phyloP scores from a whole-genome alignment of 2,797 vertebrate genomes.

The Gouania willdenowi region DNA sequence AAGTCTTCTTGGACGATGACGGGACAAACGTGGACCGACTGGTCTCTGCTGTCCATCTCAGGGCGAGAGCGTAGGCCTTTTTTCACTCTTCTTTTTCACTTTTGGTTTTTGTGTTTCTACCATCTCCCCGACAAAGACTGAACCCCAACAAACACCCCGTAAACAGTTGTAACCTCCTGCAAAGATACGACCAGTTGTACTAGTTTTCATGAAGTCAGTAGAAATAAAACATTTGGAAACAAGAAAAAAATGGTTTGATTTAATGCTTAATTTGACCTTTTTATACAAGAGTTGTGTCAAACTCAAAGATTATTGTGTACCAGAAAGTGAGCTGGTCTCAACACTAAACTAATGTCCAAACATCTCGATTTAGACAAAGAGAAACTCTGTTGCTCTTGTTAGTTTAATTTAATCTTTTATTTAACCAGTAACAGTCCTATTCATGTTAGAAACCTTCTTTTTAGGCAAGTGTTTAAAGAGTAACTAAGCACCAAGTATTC shows the following conservation, averaged over 20 bases:
- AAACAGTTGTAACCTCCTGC: not conserved
- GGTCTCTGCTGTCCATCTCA: slow-evolving; percentile 3
- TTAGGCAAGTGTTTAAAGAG: too few species aligned
- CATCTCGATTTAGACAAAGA: too few species aligned
- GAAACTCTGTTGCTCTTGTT: too few species aligned
- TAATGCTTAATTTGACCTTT: slow-evolving; percentile 10
- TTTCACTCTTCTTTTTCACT: slow-evolving; percentile 1
- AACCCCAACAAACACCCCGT: slow-evolving; percentile 3
- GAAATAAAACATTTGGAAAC: slow-evolving; percentile 59
- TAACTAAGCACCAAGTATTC: too few species aligned
- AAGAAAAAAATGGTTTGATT: slow-evolving; percentile 27
- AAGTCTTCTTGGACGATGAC: slow-evolving; percentile 7
- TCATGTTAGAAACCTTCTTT: too few species aligned
- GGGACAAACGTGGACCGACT: slow-evolving; percentile 5
- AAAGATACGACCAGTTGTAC: slow-evolving; percentile 27
- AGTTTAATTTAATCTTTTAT: too few species aligned
- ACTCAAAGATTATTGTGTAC: too few species aligned
- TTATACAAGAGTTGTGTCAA: too few species aligned
- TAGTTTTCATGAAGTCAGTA: slow-evolving; percentile 25
- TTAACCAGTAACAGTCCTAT: too few species aligned
- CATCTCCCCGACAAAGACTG: not conserved
- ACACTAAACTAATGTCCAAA: too few species aligned
- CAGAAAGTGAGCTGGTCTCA: too few species aligned
- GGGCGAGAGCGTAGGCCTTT: slow-evolving; percentile 2
- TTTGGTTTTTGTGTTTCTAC: slow-evolving; percentile 8